A percentile compares a stretch with the other conserved stretches of the same genome.
These are phyloP conservation scores for Syngnathus acus DNA, from an alignment of 2,797 vertebrate genomes.

Conservation along the genomic window DNA sequence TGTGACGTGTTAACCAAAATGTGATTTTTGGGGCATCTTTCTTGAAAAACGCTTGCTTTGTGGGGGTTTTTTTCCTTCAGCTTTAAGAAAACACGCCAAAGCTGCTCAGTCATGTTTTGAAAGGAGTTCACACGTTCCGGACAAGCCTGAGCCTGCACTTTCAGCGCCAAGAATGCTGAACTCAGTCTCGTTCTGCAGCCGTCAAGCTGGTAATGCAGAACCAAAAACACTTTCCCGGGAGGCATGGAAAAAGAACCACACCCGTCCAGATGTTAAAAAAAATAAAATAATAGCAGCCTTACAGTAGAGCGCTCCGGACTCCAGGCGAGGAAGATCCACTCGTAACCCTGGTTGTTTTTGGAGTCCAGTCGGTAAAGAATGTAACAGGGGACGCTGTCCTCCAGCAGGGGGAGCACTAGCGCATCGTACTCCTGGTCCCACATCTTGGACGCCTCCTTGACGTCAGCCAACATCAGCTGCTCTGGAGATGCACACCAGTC, in stretches of 20 bases:
- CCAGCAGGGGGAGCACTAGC: constrained; percentile 81
- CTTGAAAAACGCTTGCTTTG: background rate
- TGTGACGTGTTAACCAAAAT: too few species aligned
- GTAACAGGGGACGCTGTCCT: constrained; percentile 86
- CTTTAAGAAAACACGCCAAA: background rate
- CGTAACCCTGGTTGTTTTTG: constrained; percentile 89
- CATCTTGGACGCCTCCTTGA: constrained; percentile 68
- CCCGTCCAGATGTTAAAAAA: constrained; percentile 29
- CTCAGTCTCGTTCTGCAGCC: background rate
- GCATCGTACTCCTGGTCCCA: constrained; percentile 94
- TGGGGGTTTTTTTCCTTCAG: background rate
- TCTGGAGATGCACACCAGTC: constrained; percentile 68
- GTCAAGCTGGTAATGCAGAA: background rate
- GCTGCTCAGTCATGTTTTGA: background rate
- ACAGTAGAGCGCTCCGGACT: constrained; percentile 88
- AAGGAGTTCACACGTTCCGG: background rate
- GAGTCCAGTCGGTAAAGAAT: constrained; percentile 92
- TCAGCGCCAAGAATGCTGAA: constrained; percentile 2
- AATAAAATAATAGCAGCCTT: constrained; percentile 50
- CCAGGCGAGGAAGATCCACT: constrained; percentile 97
- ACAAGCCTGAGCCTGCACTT: constrained; percentile 2
- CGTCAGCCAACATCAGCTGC: constrained; percentile 80
- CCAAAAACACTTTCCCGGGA: background rate
- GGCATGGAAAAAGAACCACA: constrained; percentile 26
- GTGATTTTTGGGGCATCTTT: too few species aligned